Conservation (phyloP, 2,888 invertebrate genomes). For the Aspidiotus destructor region DNA sequence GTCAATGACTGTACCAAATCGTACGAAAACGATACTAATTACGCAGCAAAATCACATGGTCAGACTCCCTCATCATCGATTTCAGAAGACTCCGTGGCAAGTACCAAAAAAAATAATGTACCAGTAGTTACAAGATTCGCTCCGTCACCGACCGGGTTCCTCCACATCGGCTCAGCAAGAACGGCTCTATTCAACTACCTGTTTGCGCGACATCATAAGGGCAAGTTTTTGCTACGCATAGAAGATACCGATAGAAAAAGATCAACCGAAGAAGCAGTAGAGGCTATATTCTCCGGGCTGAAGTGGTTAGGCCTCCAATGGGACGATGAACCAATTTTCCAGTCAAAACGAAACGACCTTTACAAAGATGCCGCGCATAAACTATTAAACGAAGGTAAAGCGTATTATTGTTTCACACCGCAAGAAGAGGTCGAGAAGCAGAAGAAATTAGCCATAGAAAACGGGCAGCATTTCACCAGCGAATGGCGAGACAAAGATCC, state of each 20-base stretch:
- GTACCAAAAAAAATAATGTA: too few relatives aligned
- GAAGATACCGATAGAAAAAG: slow-evolving; percentile 94
- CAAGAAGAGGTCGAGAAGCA: neutral
- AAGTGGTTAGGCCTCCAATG: slow-evolving; percentile 75
- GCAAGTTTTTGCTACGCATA: slow-evolving; percentile 80
- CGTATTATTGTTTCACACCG: slow-evolving; percentile 72
- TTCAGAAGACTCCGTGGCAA: too few relatives aligned
- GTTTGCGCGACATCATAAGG: slow-evolving; percentile 68
- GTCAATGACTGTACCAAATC: too few relatives aligned
- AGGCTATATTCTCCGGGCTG: slow-evolving; percentile 65
- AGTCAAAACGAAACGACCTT: slow-evolving; percentile 68
- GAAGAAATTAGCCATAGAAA: neutral
- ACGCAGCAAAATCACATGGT: too few relatives aligned
- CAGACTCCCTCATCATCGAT: too few relatives aligned
- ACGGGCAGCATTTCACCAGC: neutral
- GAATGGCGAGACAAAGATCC: neutral
- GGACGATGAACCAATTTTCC: slow-evolving; percentile 70
- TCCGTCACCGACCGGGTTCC: slow-evolving; percentile 86
- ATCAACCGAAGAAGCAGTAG: slow-evolving; percentile 65
- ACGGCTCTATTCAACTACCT: slow-evolving; percentile 93
- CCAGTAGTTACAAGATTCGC: slow-evolving; percentile 60
- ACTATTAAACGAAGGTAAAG: slow-evolving; percentile 61
- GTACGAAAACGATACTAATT: too few relatives aligned
- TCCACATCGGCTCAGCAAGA: slow-evolving; percentile 90
- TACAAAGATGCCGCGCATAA: slow-evolving; percentile 60